phyloP scores from a whole-genome alignment of 2,888 invertebrate genomes.

The Bibio marci region DNA sequence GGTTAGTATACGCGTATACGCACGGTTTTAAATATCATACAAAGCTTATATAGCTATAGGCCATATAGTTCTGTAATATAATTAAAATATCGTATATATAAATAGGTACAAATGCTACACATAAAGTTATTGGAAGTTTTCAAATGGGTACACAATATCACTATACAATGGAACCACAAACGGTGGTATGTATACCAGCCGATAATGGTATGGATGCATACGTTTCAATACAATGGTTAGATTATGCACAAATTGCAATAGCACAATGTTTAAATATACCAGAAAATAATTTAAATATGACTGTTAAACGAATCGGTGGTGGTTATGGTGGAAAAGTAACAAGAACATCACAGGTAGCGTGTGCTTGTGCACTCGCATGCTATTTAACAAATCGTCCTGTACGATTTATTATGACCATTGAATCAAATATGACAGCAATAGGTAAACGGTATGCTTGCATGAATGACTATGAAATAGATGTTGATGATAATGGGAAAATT shows the following conservation, averaged over 20 bases:
- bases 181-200: conserved; percentile 42
- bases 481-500: conserved; percentile 44
- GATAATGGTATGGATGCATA: conserved; percentile 57
- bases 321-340: conserved; percentile 64
- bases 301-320: conserved; percentile 60
- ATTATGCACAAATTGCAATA: conserved; percentile 38
- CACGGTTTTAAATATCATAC: too few species aligned
- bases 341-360: conserved; percentile 37
- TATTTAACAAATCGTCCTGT: conserved; percentile 39
- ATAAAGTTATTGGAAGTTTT: conserved; percentile 32
- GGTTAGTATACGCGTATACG: too few species aligned
- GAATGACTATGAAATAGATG: conserved; percentile 46
- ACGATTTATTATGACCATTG: conserved; percentile 50
- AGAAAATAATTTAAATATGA: conserved; percentile 49
- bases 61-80: too few species aligned
- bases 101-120: conserved; percentile 15
- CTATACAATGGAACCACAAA: conserved; percentile 58
- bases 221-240: conserved; percentile 45
- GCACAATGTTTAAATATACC: conserved; percentile 37
- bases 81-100: not conserved
- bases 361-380: conserved; percentile 54
- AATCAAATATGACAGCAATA: conserved; percentile 49
- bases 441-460: conserved; percentile 48
- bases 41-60: not conserved
- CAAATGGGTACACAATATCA: conserved; percentile 50